Percentiles rank a stretch among this genome's conserved stretches.
phyloP scores from a whole-genome alignment of 2,797 vertebrate species.

The Astyanax mexicanus region DNA sequence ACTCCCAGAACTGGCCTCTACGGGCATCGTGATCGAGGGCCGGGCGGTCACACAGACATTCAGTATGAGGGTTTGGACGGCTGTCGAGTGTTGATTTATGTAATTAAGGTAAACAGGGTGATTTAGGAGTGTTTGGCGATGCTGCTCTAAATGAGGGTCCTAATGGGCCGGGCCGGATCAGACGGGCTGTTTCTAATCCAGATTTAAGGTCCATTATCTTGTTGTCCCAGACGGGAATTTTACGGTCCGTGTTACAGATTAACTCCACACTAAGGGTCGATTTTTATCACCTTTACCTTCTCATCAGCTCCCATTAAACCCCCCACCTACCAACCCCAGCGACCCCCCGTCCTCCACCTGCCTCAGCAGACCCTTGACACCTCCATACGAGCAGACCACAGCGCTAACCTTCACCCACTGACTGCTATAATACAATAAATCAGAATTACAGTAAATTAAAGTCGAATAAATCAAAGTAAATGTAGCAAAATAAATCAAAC shows the following conservation, averaged over 20 bases:
- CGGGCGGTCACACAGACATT: no score
- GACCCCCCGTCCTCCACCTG: not conserved
- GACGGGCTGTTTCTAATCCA: conserved; percentile 22
- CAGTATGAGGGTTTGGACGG: not conserved
- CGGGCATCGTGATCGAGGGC: no score
- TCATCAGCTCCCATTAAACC: conserved; percentile 46
- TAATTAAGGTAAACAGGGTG: not conserved
- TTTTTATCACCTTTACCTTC: conserved; percentile 40
- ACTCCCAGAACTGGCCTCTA: no score
- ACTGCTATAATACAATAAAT: no score
- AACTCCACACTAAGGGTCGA: conserved; percentile 41
- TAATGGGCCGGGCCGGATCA: conserved; percentile 9
- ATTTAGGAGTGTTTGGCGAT: not conserved
- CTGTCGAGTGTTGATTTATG: not conserved
- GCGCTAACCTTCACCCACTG: no score
- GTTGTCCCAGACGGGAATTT: conserved; percentile 49
- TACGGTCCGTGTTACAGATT: conserved; percentile 60
- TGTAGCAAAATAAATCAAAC: no score
- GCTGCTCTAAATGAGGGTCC: not conserved
- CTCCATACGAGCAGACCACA: no score
- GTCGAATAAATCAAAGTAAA: no score
- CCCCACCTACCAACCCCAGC: not conserved
- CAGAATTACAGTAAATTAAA: no score
- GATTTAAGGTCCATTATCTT: conserved; percentile 51
- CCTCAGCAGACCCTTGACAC: no score